Base-by-base conservation (phyloP, 2,113 vertebrate species). In the Phaetusa simplex region DNA sequence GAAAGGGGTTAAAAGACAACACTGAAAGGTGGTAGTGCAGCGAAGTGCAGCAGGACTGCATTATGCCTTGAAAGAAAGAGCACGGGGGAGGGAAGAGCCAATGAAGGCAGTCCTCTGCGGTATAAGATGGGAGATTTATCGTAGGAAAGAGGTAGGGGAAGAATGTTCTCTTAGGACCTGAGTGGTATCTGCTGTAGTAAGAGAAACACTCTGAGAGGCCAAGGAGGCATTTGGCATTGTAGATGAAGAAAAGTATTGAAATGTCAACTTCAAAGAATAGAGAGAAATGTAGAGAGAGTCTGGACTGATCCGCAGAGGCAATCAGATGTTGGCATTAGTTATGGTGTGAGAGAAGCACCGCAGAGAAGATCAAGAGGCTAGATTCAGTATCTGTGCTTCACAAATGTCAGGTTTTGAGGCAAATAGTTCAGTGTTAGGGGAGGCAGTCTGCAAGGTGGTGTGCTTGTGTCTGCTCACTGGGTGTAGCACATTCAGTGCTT, bases 201-300 rank as follows among this genome's bases (percentile, higher is more conserved):
- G 69, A 79, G 45, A 67, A 64, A 45, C 10, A 47, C 72, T 43
- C 45, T 22, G 36, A 62, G 71, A 89, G 7, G 38, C 38, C n/a
- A 78, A 43, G 47, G 42, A 85, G 23, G 10, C 18, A 5, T 89
- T 91, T 82, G 65, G 23, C 43, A 64, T 72, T 72, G 32, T 24
- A 67, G 38, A 30, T 49, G 43, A 84, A 71, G 56, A 84, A 50
- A 20, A 91, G 14, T 16, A 64, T 49, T 93, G 84, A 90, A 96
- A 93, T 62, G 34, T 69, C 81, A 80, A 40, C 73, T 76, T 79
- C 23, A 43, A 52, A 87, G 50, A 82, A 30, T 61, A 85, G 76
- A 81, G 45, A 5, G 65, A 86, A 38, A 64, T 47, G 14, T 8
- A 62, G 73, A 62, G 23, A 56, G 49, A 82, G 12, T 64, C 69